These are phyloP conservation scores for Philaenus spumarius DNA, from an alignment of 1,140 invertebrate species.

Conservation along the genomic window DNA sequence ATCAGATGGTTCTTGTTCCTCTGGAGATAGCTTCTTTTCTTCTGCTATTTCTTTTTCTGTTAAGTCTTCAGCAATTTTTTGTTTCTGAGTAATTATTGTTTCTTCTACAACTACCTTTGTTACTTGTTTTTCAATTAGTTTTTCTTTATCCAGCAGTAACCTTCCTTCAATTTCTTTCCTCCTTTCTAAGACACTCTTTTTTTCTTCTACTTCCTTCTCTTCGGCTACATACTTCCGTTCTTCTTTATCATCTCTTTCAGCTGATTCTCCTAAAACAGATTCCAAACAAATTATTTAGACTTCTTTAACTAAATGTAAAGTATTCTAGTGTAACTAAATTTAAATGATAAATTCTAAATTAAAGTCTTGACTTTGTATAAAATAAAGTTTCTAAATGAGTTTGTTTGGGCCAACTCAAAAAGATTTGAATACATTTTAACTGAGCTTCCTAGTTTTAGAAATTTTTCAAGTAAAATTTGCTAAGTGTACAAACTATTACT, in stretches of 20 bases:
- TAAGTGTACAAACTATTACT: too few relatives aligned
- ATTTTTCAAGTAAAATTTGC: too few relatives aligned
- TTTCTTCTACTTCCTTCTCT: slow-evolving; percentile 37
- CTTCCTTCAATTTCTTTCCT: slow-evolving; percentile 63
- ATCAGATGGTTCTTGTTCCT: slow-evolving; percentile 20
- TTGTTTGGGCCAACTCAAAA: too few relatives aligned
- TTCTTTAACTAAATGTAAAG: background rate
- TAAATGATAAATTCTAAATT: background rate
- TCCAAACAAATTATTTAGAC: background rate
- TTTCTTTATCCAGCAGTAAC: slow-evolving; percentile 48
- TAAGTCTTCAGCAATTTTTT: slow-evolving; percentile 42
- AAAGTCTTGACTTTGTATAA: too few relatives aligned
- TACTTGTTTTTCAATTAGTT: slow-evolving; percentile 21
- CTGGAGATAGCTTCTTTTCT: slow-evolving; percentile 26
- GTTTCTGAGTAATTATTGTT: slow-evolving; percentile 38
- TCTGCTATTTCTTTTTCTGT: slow-evolving; percentile 44
- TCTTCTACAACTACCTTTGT: slow-evolving; percentile 31
- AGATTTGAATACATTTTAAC: too few relatives aligned
- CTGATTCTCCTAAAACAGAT: slow-evolving; percentile 29
- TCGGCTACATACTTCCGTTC: slow-evolving; percentile 44
- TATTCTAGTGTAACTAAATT: background rate
- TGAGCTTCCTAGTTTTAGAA: too few relatives aligned
- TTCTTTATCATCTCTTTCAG: slow-evolving; percentile 55
- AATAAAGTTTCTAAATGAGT: too few relatives aligned
- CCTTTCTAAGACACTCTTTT: slow-evolving; percentile 58